phyloP scores from a whole-genome alignment of 1,140 invertebrate genomes.

The Ips nitidus region DNA sequence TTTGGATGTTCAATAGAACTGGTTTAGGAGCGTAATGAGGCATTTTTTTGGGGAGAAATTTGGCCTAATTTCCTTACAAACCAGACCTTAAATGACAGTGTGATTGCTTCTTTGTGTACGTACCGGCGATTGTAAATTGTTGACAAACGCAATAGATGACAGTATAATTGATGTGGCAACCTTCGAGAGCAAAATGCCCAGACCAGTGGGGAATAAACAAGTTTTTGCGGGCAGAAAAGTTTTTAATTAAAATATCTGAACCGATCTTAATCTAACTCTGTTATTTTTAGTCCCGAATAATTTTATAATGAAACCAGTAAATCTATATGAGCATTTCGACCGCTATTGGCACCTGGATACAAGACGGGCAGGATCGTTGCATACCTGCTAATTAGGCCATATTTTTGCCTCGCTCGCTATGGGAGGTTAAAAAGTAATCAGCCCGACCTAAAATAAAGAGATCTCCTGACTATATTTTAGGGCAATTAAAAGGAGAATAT shows the following conservation, averaged over 20 bases:
- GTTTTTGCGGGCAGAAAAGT: conserved; percentile 36
- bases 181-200: conserved; percentile 16
- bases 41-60: no score
- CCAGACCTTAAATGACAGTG: no score
- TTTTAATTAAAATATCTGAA: conserved; percentile 48
- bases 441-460: conserved; percentile 22
- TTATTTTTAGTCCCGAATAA: conserved; percentile 39
- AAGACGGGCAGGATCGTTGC: conserved; percentile 23
- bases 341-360: conserved; percentile 31
- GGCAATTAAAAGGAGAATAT: conserved; percentile 26
- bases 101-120: no score
- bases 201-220: conserved; percentile 18
- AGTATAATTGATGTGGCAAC: background rate
- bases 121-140: no score
- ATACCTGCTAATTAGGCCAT: conserved; percentile 41
- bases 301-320: conserved; percentile 42
- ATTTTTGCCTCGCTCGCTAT: conserved; percentile 31
- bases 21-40: no score
- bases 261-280: conserved; percentile 41
- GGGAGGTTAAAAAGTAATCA: conserved; percentile 34
- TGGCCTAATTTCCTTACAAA: no score
- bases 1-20: no score
- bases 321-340: conserved; percentile 38
- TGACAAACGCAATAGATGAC: no score
- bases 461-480: conserved; percentile 24